Conservation (phyloP, 2,113 vertebrate species). For the Xyrauchen texanus region DNA sequence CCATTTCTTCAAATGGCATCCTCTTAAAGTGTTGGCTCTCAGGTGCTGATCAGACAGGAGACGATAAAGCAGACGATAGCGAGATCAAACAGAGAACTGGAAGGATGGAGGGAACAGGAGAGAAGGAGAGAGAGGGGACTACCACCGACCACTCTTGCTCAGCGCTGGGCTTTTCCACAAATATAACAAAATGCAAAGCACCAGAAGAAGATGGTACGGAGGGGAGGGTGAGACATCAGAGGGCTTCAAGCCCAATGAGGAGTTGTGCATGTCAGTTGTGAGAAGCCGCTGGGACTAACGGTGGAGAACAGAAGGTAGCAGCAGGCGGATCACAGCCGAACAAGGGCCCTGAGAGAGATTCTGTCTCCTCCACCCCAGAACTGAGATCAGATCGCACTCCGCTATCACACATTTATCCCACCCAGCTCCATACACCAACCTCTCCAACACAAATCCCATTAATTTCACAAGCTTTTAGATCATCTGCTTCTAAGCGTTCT, state of each 20-base stretch:
- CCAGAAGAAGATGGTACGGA: conserved; percentile 64
- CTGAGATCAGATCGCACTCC: conserved; percentile 56
- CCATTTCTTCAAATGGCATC: conserved; percentile 74
- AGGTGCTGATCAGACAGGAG: conserved; percentile 46
- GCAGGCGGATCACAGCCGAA: conserved; percentile 72
- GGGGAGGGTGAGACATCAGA: conserved; percentile 68
- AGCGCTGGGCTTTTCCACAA: conserved; percentile 69
- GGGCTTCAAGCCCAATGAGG: conserved; percentile 70
- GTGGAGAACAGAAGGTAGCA: conserved; percentile 74
- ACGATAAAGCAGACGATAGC: conserved; percentile 68
- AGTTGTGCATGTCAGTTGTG: conserved; percentile 62
- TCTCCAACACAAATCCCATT: neutral
- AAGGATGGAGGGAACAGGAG: conserved; percentile 60
- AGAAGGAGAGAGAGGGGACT: conserved; percentile 66
- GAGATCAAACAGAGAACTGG: conserved; percentile 74
- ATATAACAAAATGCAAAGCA: conserved; percentile 68
- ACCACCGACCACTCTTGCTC: conserved; percentile 30
- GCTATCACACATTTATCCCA: conserved; percentile 41
- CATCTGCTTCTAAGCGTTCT: neutral
- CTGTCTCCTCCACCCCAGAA: conserved; percentile 68
- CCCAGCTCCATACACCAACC: conserved; percentile 11
- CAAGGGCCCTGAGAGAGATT: conserved; percentile 65
- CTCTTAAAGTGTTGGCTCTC: conserved; percentile 8
- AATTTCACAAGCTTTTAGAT: neutral
- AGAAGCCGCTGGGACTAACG: conserved; percentile 61